Evolutionary conservation across 2,797 vertebrate species (phyloP).

Genomic region (Geotria australis): DNA sequence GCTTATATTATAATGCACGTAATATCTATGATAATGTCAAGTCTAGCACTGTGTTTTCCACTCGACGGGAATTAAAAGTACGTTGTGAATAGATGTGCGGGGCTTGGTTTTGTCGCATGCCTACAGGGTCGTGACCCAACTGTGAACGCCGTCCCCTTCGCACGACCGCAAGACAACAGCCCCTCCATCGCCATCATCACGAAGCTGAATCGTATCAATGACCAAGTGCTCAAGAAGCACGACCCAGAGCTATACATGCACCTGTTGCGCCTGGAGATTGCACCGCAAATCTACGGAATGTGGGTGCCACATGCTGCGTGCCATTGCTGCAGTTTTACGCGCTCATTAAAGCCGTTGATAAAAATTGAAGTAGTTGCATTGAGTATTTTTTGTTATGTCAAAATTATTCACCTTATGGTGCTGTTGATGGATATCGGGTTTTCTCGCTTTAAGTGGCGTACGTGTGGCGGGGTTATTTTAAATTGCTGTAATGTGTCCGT

Average conservation of each 20-base stretch:
- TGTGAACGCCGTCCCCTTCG: constrained; percentile 68
- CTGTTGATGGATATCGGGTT: background rate
- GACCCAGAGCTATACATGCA: constrained; percentile 90
- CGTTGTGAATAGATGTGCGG: too few species aligned
- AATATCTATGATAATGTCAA: too few species aligned
- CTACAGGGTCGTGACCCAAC: constrained; percentile 61
- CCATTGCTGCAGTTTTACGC: too few species aligned
- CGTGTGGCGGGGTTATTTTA: too few species aligned
- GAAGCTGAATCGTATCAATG: constrained; percentile 95
- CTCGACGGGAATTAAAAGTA: too few species aligned
- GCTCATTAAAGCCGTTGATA: background rate
- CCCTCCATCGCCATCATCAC: constrained; percentile 86
- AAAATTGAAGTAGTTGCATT: too few species aligned
- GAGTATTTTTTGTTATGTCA: too few species aligned
- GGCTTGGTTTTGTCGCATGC: too few species aligned
- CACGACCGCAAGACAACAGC: constrained; percentile 65
- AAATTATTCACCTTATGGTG: background rate
- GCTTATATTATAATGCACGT: too few species aligned
- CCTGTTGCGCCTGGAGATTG: constrained; percentile 80
- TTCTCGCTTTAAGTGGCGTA: too few species aligned
- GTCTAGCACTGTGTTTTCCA: too few species aligned
- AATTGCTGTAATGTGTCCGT: too few species aligned
- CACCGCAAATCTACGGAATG: constrained; percentile 93
- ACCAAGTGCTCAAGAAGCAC: constrained; percentile 85
- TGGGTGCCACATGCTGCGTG: constrained; percentile 16